phyloP scores from a whole-genome alignment of 2,797 vertebrate species.

The Mormyrops attenuatus region DNA sequence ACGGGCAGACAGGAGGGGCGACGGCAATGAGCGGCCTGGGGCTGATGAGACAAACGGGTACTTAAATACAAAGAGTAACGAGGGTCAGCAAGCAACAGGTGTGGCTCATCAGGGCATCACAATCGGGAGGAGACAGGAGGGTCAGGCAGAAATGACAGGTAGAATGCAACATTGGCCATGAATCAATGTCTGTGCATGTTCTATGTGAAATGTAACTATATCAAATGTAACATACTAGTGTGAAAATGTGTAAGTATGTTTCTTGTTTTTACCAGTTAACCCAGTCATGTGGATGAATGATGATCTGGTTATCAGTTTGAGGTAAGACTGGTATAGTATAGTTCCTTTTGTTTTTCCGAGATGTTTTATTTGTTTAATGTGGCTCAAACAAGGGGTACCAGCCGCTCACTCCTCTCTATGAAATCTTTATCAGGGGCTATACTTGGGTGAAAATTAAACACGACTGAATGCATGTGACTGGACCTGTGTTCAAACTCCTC shows the following conservation, averaged over 20 bases:
- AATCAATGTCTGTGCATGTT: not conserved
- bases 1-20: not conserved
- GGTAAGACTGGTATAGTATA: not conserved
- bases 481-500: not conserved
- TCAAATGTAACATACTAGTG: not conserved
- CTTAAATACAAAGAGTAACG: not conserved
- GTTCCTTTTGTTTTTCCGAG: not conserved
- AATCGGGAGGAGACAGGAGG: not conserved
- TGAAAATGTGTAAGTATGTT: not conserved
- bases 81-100: not conserved
- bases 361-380: not conserved
- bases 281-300: not conserved
- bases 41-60: not conserved
- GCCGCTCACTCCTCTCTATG: not conserved
- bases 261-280: not conserved
- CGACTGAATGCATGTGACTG: not conserved
- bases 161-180: not conserved
- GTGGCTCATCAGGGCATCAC: not conserved
- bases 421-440: not conserved
- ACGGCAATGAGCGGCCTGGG: not conserved
- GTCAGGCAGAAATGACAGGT: not conserved
- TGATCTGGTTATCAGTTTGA: not conserved
- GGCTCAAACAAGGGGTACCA: not conserved
- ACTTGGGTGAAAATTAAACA: not conserved
- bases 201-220: not conserved